Conservation (phyloP, 2,797 vertebrate genomes). For the Myotis daubentonii region DNA sequence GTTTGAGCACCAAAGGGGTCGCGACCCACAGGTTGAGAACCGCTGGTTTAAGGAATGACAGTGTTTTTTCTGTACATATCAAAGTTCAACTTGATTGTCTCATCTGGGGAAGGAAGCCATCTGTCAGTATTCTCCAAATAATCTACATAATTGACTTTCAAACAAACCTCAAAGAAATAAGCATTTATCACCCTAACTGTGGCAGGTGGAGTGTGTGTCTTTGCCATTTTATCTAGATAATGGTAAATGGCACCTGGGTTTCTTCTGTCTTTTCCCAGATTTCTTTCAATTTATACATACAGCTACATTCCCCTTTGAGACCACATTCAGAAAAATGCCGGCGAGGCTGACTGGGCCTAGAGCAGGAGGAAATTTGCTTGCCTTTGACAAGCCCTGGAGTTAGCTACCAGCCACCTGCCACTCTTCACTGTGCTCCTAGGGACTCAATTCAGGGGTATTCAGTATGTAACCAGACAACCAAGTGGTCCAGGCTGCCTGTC, state of each 20-base stretch:
- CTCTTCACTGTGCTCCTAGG: background rate
- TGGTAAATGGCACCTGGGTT: slow-evolving; percentile 77
- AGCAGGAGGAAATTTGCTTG: background rate
- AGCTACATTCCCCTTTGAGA: background rate
- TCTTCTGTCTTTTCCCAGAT: slow-evolving; percentile 69
- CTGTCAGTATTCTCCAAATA: slow-evolving; percentile 88
- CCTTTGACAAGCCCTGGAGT: background rate
- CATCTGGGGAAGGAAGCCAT: slow-evolving; percentile 85
- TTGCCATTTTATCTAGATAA: slow-evolving; percentile 85
- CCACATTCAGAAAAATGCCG: slow-evolving; percentile 52
- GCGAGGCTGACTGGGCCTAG: background rate
- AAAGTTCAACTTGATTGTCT: slow-evolving; percentile 88
- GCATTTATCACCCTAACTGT: slow-evolving; percentile 88
- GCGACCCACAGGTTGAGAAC: too few species aligned
- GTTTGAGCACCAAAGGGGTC: too few species aligned
- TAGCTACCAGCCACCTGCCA: background rate
- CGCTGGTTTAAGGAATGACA: slow-evolving; percentile 83
- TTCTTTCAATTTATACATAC: slow-evolving; percentile 71
- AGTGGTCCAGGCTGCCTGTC: too few species aligned
- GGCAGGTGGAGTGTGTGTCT: slow-evolving; percentile 82
- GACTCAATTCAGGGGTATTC: background rate
- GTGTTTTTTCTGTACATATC: slow-evolving; percentile 84
- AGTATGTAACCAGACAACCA: background rate
- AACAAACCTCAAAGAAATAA: slow-evolving; percentile 85
- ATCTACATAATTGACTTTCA: slow-evolving; percentile 90